A percentile compares a stretch with the other conserved stretches of the same genome.
These are phyloP conservation scores for Drosophila seguyi DNA, from an alignment of 1,140 invertebrate species.

Conservation along the genomic window DNA sequence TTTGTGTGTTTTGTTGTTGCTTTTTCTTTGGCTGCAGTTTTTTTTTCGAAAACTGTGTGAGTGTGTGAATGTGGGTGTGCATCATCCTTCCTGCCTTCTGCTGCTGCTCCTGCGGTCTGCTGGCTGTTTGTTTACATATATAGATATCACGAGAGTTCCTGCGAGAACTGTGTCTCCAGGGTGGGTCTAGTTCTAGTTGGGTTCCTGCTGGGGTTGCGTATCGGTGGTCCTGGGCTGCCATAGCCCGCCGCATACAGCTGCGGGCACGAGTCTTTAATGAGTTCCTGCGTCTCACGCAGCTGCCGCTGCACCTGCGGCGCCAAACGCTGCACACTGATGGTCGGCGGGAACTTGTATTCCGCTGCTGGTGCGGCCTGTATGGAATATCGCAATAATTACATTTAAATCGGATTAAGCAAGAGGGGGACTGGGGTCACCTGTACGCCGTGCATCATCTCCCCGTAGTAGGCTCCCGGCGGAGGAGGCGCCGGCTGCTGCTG, in stretches of 20 bases:
- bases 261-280: slow-evolving; percentile 85
- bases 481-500: slow-evolving; percentile 60
- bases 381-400: background rate
- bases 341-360: slow-evolving; percentile 84
- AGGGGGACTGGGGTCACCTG: slow-evolving; percentile 56
- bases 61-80: slow-evolving; percentile 45
- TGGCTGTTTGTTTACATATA: slow-evolving; percentile 81
- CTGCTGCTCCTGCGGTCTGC: slow-evolving; percentile 40
- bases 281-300: slow-evolving; percentile 85
- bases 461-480: slow-evolving; percentile 75
- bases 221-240: slow-evolving; percentile 83
- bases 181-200: slow-evolving; percentile 84
- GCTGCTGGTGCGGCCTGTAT: slow-evolving; percentile 63
- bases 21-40: slow-evolving; percentile 77
- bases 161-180: slow-evolving; percentile 85
- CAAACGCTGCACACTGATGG: slow-evolving; percentile 83
- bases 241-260: slow-evolving; percentile 84
- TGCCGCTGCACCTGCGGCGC: slow-evolving; percentile 84
- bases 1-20: slow-evolving; percentile 20
- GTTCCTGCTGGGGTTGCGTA: slow-evolving; percentile 83
- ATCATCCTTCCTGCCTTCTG: too few relatives aligned
- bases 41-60: slow-evolving; percentile 60
- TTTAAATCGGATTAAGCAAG: background rate
- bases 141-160: slow-evolving; percentile 86
- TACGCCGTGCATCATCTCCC: slow-evolving; percentile 78